Percentiles rank a stretch among this genome's conserved stretches.
These are phyloP conservation scores for Hoplodrina ambigua DNA, from an alignment of 2,888 invertebrate species.

Conservation along the genomic window DNA sequence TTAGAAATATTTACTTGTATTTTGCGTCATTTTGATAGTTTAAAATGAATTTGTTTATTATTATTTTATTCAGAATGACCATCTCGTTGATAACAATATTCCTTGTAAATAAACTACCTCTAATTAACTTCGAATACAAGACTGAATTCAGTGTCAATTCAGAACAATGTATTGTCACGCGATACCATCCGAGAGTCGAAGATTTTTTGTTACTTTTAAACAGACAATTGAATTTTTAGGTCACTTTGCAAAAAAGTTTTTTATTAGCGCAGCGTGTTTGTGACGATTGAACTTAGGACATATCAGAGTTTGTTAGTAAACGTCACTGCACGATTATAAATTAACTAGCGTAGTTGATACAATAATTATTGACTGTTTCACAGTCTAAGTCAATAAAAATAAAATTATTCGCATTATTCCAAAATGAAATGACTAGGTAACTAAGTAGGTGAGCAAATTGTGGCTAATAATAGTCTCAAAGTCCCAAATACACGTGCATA, in stretches of 20 bases:
- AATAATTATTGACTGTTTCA: constrained; percentile 28
- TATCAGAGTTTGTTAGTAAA: constrained; percentile 61
- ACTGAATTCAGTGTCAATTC: constrained; percentile 91
- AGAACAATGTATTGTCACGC: constrained; percentile 72
- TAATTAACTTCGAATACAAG: constrained; percentile 84
- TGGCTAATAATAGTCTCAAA: constrained; percentile 21
- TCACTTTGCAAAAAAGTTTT: constrained; percentile 20
- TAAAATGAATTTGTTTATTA: constrained; percentile 30
- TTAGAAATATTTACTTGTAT: constrained; percentile 29
- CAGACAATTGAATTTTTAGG: constrained; percentile 32
- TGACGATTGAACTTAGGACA: constrained; percentile 59
- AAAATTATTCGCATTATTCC: constrained; percentile 12
- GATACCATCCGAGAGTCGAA: constrained; percentile 65
- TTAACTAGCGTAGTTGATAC: constrained; percentile 41
- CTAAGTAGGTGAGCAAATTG: constrained; percentile 22
- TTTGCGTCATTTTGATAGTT: constrained; percentile 32
- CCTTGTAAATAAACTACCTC: constrained; percentile 86
- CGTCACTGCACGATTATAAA: constrained; percentile 42
- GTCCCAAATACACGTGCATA: constrained; percentile 32
- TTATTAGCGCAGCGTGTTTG: constrained; percentile 42
- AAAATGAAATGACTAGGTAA: constrained; percentile 21
- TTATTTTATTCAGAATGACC: constrained; percentile 40
- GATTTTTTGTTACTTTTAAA: constrained; percentile 50
- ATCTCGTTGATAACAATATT: constrained; percentile 60
- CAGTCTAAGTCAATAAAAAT: constrained; percentile 4